Evolutionary conservation across 2,888 invertebrate species (phyloP).

Genomic region (Mesoligia furuncula): DNA sequence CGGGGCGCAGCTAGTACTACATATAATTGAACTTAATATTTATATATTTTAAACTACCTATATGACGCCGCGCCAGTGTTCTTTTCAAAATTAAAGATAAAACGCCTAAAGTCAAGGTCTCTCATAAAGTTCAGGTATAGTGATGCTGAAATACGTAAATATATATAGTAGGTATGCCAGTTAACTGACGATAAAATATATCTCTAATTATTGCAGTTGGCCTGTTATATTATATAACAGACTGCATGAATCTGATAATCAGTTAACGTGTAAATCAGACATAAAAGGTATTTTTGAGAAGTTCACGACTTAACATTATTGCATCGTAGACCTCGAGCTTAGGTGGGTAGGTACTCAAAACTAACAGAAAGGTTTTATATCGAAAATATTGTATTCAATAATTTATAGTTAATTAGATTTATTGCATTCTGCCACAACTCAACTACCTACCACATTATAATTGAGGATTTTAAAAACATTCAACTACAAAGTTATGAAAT

Average conservation of each 20-base stretch:
- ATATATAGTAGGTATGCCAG: not conserved
- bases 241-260: not conserved
- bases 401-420: not conserved
- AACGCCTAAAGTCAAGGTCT: slow-evolving; percentile 15
- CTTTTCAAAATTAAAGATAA: not conserved
- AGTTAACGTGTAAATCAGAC: not conserved
- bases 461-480: slow-evolving; percentile 9
- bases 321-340: not conserved
- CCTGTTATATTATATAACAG: not conserved
- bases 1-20: too few relatives aligned
- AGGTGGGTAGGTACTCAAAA: not conserved
- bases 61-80: not conserved
- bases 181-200: not conserved
- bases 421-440: not conserved
- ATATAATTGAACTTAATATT: not conserved
- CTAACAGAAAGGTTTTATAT: not conserved
- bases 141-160: not conserved
- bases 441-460: not conserved
- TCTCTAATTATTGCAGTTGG: not conserved
- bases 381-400: not conserved
- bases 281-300: not conserved
- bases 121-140: slow-evolving; percentile 1
- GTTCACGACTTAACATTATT: not conserved
- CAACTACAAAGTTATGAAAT: not conserved
- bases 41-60: not conserved